phyloP scores from a whole-genome alignment of 2,888 invertebrate species.

The Xestia c-nigrum region DNA sequence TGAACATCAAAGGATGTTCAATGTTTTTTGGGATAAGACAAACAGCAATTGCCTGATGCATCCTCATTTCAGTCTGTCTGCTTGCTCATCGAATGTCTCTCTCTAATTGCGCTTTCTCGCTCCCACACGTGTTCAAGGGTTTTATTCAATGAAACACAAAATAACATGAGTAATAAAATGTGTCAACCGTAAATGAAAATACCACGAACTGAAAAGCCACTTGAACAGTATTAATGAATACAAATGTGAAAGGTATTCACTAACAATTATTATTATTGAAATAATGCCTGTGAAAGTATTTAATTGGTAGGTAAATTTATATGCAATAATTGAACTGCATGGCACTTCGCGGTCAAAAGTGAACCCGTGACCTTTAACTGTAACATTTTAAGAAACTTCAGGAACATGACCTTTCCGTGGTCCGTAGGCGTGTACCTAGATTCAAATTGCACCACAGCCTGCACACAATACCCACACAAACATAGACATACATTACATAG shows the following conservation, averaged over 20 bases:
- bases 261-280: background rate
- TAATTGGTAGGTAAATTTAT: background rate
- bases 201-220: background rate
- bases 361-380: slow-evolving; percentile 20
- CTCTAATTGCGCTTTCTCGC: background rate
- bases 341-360: background rate
- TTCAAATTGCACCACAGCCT: slow-evolving; percentile 46
- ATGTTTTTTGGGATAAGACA: background rate
- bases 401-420: slow-evolving; percentile 38
- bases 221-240: background rate
- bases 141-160: background rate
- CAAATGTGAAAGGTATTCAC: background rate
- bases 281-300: background rate
- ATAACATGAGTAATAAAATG: slow-evolving; percentile 10
- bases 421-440: slow-evolving; percentile 37
- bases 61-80: background rate
- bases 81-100: background rate
- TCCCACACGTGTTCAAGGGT: background rate
- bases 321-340: slow-evolving; percentile 1
- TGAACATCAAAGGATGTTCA: slow-evolving; percentile 13
- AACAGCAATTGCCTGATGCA: background rate
- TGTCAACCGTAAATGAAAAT: background rate
- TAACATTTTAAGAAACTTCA: slow-evolving; percentile 34
- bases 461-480: slow-evolving; percentile 10
- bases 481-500: background rate